A percentile compares a stretch with the other conserved stretches of the same genome.
Evolutionary conservation across 2,797 vertebrate genomes (phyloP).

Genomic region (Erithacus rubecula): DNA sequence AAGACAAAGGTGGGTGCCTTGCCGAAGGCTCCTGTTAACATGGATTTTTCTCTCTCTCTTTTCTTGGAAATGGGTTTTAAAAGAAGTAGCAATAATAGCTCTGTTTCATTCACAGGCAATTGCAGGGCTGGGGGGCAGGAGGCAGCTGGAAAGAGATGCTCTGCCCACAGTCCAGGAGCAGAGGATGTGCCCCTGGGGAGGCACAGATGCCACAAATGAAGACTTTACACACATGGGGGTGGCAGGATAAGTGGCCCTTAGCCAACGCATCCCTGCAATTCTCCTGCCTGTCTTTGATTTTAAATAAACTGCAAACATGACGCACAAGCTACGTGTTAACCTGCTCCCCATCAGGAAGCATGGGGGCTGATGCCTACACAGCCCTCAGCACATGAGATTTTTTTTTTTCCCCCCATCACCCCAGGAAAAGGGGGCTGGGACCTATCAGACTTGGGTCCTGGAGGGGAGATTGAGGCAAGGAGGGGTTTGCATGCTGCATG

Average conservation of each 20-base stretch:
- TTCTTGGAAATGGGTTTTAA: constrained; percentile 20
- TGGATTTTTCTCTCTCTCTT: not conserved
- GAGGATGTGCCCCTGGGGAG: constrained; percentile 20
- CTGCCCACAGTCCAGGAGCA: not conserved
- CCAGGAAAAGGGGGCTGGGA: not conserved
- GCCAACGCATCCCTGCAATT: constrained; percentile 1
- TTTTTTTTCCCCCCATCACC: not conserved
- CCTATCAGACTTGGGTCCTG: not conserved
- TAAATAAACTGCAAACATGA: constrained; percentile 36
- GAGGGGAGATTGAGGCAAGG: not conserved
- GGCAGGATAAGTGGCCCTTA: constrained; percentile 13
- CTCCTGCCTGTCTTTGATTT: constrained; percentile 2
- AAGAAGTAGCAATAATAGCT: constrained; percentile 20
- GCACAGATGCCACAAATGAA: constrained; percentile 9
- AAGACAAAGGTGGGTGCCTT: constrained; percentile 29
- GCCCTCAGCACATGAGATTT: not conserved
- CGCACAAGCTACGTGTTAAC: not conserved
- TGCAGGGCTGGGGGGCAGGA: not conserved
- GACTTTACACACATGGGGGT: not conserved
- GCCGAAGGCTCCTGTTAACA: not conserved
- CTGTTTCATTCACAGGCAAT: constrained; percentile 12
- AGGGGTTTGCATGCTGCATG: not conserved
- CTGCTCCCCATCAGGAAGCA: not conserved
- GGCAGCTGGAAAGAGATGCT: constrained; percentile 36
- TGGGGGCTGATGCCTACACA: not conserved